These are phyloP conservation scores for Hyperoplus immaculatus DNA, from an alignment of 2,797 vertebrate genomes.

Conservation along the genomic window DNA sequence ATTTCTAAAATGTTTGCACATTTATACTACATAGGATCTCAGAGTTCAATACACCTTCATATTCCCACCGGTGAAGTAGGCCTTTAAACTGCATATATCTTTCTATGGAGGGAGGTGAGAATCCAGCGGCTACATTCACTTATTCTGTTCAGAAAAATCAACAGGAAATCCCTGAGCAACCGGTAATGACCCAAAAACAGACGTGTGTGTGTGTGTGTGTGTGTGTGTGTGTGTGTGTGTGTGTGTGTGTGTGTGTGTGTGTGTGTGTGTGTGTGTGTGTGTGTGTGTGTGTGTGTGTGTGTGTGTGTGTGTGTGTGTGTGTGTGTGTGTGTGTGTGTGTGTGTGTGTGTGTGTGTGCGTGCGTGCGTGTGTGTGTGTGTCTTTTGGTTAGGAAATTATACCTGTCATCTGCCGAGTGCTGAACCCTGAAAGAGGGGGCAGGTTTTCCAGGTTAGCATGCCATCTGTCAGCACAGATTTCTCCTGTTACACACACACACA, in stretches of 20 bases:
- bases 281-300: slow-evolving; percentile 46
- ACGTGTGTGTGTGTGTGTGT: no score
- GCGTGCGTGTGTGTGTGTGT: slow-evolving; percentile 61
- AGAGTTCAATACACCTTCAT: no score
- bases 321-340: slow-evolving; percentile 26
- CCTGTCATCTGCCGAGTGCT: slow-evolving; percentile 96
- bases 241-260: slow-evolving; percentile 13
- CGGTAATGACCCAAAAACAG: no score
- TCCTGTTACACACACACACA: slow-evolving; percentile 83
- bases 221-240: not conserved
- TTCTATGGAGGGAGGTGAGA: no score
- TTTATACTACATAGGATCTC: no score
- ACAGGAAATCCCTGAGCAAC: no score
- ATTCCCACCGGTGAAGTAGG: no score
- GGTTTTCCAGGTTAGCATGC: slow-evolving; percentile 94
- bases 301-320: slow-evolving; percentile 59
- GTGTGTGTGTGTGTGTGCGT: slow-evolving; percentile 42
- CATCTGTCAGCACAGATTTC: slow-evolving; percentile 81
- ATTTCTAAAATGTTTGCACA: no score
- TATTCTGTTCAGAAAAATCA: no score
- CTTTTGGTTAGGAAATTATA: slow-evolving; percentile 91
- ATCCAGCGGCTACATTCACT: no score
- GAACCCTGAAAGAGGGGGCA: slow-evolving; percentile 91
- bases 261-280: slow-evolving; percentile 26
- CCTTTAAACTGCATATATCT: no score